Conservation (phyloP, 2,113 vertebrate genomes). For the Merops nubicus region DNA sequence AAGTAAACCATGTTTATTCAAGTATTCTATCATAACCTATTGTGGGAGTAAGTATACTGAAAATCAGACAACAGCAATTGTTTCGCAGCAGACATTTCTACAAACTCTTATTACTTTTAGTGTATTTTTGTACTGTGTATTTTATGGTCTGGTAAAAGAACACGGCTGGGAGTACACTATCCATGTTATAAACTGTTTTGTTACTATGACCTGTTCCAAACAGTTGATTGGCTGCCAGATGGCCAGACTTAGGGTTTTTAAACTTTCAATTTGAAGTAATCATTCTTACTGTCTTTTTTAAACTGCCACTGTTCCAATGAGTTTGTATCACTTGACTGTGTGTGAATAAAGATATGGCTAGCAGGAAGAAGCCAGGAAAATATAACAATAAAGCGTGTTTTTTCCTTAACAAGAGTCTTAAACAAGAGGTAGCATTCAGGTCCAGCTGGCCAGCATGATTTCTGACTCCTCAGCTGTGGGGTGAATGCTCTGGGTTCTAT, state of each 20-base stretch:
- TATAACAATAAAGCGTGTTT: neutral
- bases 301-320: slow-evolving; percentile 18
- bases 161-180: neutral
- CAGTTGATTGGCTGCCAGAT: neutral
- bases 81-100: slow-evolving; percentile 47
- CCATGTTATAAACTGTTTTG: neutral
- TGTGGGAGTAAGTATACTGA: neutral
- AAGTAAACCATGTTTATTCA: neutral
- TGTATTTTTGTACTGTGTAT: slow-evolving; percentile 20
- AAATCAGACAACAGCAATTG: slow-evolving; percentile 47
- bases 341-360: slow-evolving; percentile 7
- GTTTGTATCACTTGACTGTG: slow-evolving; percentile 14
- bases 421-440: neutral
- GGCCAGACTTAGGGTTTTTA: neutral
- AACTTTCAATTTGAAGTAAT: slow-evolving; percentile 4
- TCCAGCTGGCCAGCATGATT: neutral
- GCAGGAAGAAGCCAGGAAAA: slow-evolving; percentile 7
- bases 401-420: neutral
- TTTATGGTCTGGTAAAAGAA: neutral
- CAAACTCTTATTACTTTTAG: neutral
- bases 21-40: neutral
- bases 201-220: neutral
- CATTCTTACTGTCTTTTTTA: slow-evolving; percentile 10
- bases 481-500: neutral
- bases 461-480: neutral